Evolutionary conservation across 2,888 invertebrate genomes (phyloP), one percentile per base, ranked within the genome.

Genomic region (Coleophora deauratella): DNA sequence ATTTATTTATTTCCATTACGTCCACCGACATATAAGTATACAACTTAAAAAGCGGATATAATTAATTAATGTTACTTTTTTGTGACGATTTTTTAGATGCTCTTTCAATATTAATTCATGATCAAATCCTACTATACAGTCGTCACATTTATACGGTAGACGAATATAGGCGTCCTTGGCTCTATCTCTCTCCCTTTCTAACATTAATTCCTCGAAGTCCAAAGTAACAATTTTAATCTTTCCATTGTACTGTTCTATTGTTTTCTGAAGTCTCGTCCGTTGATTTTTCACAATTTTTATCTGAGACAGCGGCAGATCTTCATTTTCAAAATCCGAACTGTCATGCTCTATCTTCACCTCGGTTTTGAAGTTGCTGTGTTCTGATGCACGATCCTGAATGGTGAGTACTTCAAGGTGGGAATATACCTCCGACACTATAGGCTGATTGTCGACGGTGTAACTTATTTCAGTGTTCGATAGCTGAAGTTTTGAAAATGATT

Each of bases 41-140:
- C n/a, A n/a, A n/a, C n/a, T n/a, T n/a, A n/a, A n/a, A n/a, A n/a
- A n/a, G n/a, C n/a, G n/a, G n/a, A n/a, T n/a, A n/a, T n/a, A n/a
- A n/a, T n/a, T n/a, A 31, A 31, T 6, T 31, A n/a, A n/a, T 28
- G 49, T 49, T 43, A 81, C 82, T 61, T 59, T 49, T 0, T 48
- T 45, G 57, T 82, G 82, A 1, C 71, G 57, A 9, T 65, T 72
- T 13, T 69, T 59, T 31, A 64, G 55, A 46, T 82, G 82, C 1
- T 62, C 66, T 1, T 64, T 54, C 33, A 72, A 52, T 0, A 64
- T 74, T 4, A 56, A 32, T 15, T 80, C 77, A 34, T 75, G 71
- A 12, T 80, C 79, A 27, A 79, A 82, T 0, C 72, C 80, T 0
- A 64, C 62, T 0, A 81, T 62, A 40, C 82, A 82, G 8, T 50